Percentiles rank a stretch among this genome's conserved stretches.
phyloP scores from a whole-genome alignment of 2,113 vertebrate species.

The Sterna hirundo region DNA sequence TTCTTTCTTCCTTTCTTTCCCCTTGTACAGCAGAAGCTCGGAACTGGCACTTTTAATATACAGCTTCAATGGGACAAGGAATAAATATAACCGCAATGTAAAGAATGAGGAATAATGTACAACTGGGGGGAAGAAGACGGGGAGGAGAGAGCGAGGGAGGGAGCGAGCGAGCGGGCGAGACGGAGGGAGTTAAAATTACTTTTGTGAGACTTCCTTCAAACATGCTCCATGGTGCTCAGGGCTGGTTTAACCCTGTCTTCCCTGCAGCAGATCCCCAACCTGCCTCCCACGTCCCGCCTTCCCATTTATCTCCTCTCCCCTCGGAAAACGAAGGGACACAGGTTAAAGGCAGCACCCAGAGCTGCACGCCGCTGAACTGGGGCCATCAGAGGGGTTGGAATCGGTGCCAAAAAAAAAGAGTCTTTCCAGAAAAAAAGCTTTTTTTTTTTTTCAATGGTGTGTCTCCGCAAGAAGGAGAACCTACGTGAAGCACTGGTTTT shows the following conservation, averaged over 20 bases:
- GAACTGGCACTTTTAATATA: conserved; percentile 58
- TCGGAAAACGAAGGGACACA: background rate
- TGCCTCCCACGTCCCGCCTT: background rate
- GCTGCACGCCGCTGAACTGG: background rate
- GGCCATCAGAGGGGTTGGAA: background rate
- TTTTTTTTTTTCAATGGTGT: background rate
- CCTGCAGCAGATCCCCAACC: conserved; percentile 12
- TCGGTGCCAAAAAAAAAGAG: background rate
- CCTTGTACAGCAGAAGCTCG: conserved; percentile 26
- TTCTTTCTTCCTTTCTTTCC: background rate
- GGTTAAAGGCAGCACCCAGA: background rate
- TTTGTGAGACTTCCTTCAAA: conserved; percentile 70
- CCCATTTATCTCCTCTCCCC: background rate
- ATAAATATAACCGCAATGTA: conserved; percentile 46
- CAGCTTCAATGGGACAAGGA: conserved; percentile 40
- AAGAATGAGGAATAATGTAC: conserved; percentile 56
- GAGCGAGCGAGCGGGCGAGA: conserved; percentile 39
- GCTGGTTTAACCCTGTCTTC: conserved; percentile 73
- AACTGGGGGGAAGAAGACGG: conserved; percentile 35
- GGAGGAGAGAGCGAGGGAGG: conserved; percentile 1
- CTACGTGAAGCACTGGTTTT: background rate
- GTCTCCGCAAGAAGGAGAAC: background rate
- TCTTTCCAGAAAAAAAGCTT: background rate
- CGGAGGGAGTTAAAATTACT: conserved; percentile 70
- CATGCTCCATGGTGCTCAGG: conserved; percentile 33